phyloP scores from a whole-genome alignment of 2,797 vertebrate genomes.

The Decapterus maruadsi region DNA sequence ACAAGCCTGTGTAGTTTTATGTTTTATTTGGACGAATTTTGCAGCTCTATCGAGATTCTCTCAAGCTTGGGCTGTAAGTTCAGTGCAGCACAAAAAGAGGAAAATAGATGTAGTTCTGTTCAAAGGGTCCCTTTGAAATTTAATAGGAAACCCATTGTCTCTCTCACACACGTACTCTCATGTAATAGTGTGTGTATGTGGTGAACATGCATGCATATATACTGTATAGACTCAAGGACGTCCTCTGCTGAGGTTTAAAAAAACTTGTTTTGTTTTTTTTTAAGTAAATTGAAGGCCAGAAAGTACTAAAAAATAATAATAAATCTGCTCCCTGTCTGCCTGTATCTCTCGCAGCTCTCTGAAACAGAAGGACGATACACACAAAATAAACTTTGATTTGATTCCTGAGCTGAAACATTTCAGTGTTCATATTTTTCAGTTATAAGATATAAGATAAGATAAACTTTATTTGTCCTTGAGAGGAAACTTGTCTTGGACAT shows the following conservation, averaged over 20 bases:
- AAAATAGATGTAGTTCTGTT: conserved; percentile 22
- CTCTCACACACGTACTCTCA: not conserved
- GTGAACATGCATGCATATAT: not conserved
- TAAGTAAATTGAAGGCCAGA: conserved; percentile 3
- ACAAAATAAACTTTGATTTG: not conserved
- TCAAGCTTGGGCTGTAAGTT: conserved; percentile 11
- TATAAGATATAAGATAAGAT: too few relatives aligned
- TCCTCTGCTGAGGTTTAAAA: conserved; percentile 21
- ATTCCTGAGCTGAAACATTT: not conserved
- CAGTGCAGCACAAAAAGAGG: conserved; percentile 8
- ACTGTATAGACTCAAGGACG: not conserved
- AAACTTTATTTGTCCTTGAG: too few relatives aligned
- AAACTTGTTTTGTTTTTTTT: too few relatives aligned
- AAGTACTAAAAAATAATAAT: conserved; percentile 27
- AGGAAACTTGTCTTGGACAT: too few relatives aligned
- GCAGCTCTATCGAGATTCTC: conserved; percentile 21
- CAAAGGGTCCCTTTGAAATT: conserved; percentile 32
- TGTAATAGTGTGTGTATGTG: not conserved
- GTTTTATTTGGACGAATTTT: conserved; percentile 32
- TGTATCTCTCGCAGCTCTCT: not conserved
- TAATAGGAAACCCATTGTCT: conserved; percentile 11
- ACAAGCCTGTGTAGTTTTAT: conserved; percentile 24
- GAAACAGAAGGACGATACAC: not conserved
- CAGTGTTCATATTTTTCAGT: not conserved
- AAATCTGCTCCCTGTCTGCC: not conserved